Conservation (phyloP, 2,797 vertebrate species). For the Microhierax caerulescens region DNA sequence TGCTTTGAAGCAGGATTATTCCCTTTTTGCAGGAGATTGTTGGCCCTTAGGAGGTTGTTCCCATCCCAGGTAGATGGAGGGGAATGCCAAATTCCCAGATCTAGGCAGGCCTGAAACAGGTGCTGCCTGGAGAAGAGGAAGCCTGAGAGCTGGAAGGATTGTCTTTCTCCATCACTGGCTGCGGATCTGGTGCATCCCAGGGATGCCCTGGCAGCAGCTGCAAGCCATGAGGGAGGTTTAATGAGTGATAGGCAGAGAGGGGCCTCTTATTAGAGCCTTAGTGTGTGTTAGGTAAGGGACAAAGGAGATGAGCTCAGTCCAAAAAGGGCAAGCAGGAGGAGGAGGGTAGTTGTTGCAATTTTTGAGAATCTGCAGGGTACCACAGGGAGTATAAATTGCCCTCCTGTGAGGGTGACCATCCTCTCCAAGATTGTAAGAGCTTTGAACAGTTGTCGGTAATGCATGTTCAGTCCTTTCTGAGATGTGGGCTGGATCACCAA, state of each 20-base stretch:
- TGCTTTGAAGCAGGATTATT: not conserved
- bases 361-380: not conserved
- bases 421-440: not conserved
- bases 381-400: not conserved
- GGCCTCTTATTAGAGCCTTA: not conserved
- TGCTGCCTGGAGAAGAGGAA: not conserved
- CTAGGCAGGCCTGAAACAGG: not conserved
- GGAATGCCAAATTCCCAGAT: not conserved
- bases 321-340: not conserved
- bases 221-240: not conserved
- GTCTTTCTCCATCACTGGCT: not conserved
- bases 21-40: not conserved
- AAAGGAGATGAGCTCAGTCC: not conserved
- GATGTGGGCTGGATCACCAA: rapidly evolving
- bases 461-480: not conserved
- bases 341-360: not conserved
- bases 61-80: not conserved
- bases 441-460: not conserved
- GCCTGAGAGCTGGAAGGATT: not conserved
- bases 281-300: not conserved
- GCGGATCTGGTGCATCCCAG: not conserved
- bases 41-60: not conserved
- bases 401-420: not conserved
- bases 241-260: not conserved
- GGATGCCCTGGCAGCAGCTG: not conserved